A percentile compares a stretch with the other conserved stretches of the same genome.
These are phyloP conservation scores for Pelodiscus sinensis DNA, from an alignment of 2,113 vertebrate species.

Conservation along the genomic window DNA sequence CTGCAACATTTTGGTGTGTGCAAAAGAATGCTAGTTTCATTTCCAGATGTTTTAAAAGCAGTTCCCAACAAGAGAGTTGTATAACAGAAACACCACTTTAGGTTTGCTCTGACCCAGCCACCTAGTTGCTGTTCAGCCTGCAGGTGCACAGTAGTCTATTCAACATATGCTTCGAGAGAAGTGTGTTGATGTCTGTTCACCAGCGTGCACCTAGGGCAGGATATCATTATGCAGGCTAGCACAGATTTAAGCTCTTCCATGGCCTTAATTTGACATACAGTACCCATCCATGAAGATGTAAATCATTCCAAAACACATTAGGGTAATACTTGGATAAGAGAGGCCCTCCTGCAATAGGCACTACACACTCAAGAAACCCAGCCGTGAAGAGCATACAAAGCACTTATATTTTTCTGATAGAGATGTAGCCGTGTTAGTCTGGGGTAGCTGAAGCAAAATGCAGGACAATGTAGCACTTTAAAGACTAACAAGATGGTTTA, in stretches of 20 bases:
- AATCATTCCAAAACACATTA: background rate
- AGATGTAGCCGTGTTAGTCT: no score
- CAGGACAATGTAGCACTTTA: no score
- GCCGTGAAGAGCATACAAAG: background rate
- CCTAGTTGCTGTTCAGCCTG: no score
- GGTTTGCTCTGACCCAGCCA: background rate
- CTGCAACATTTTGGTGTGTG: background rate
- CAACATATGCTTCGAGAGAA: background rate
- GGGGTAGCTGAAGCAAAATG: no score
- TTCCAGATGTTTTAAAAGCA: background rate
- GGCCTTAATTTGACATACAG: background rate
- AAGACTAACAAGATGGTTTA: no score
- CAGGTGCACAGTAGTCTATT: background rate
- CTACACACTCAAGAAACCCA: background rate
- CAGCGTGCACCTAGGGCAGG: background rate
- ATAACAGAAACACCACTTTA: fast-evolving
- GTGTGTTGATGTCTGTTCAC: fast-evolving
- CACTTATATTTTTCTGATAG: background rate
- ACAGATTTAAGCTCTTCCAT: background rate
- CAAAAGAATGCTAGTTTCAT: background rate
- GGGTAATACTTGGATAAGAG: background rate
- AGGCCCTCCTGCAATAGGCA: background rate
- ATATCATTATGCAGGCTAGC: background rate
- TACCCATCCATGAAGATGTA: background rate
- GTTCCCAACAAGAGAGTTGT: background rate